These are phyloP conservation scores for Oreochromis niloticus DNA, from an alignment of 2,113 vertebrate species.

Conservation along the genomic window DNA sequence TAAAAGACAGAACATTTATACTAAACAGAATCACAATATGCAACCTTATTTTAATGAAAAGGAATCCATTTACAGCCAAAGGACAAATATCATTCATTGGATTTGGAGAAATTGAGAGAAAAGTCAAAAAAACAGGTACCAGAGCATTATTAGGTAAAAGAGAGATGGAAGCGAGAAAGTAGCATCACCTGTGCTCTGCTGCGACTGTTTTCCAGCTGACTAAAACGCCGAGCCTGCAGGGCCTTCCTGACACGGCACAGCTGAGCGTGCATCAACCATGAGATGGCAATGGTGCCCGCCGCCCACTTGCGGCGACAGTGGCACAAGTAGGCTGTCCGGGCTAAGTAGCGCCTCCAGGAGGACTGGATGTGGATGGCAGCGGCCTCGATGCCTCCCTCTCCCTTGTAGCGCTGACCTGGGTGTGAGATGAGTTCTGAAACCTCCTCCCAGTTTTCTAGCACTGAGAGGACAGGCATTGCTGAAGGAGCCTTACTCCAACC, in stretches of 20 bases:
- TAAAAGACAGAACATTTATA: neutral
- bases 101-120: neutral
- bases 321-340: slow-evolving; percentile 54
- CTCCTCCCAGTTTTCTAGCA: slow-evolving; percentile 67
- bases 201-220: slow-evolving; percentile 83
- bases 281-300: slow-evolving; percentile 68
- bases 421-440: slow-evolving; percentile 55
- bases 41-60: neutral
- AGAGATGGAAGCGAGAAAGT: neutral
- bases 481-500: slow-evolving; percentile 29
- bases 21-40: neutral
- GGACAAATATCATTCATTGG: neutral
- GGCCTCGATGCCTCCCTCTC: slow-evolving; percentile 59
- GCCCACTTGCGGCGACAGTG: slow-evolving; percentile 73
- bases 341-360: slow-evolving; percentile 67
- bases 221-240: slow-evolving; percentile 73
- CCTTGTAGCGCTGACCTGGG: slow-evolving; percentile 78
- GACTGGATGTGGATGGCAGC: slow-evolving; percentile 76
- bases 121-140: neutral
- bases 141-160: neutral
- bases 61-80: neutral
- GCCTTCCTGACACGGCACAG: slow-evolving; percentile 57
- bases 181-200: slow-evolving; percentile 80
- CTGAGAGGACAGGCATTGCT: slow-evolving; percentile 60
- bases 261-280: slow-evolving; percentile 72